Percentiles rank a stretch among this genome's conserved stretches.
phyloP scores from a whole-genome alignment of 1,140 invertebrate species.

The Cyclina sinensis region DNA sequence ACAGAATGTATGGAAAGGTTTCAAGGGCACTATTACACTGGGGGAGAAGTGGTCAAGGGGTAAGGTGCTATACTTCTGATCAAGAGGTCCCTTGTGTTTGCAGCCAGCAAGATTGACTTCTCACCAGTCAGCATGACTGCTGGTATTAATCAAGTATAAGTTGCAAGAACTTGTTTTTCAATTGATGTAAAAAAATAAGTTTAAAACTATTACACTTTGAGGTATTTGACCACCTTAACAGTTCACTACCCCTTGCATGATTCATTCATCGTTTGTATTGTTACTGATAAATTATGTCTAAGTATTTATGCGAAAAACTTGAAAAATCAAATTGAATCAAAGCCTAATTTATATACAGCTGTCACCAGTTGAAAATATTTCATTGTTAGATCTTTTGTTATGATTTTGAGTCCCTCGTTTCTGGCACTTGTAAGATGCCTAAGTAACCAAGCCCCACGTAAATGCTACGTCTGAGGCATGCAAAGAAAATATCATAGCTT shows the following conservation, averaged over 20 bases:
- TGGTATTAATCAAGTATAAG: no score
- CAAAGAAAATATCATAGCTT: slow-evolving; percentile 61
- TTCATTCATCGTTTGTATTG: slow-evolving; percentile 1
- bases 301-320: slow-evolving; percentile 60
- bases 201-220: no score
- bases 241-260: not conserved
- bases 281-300: slow-evolving; percentile 44
- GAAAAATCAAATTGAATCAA: slow-evolving; percentile 60
- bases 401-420: not conserved
- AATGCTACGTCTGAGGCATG: slow-evolving; percentile 48
- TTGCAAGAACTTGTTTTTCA: no score
- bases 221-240: no score
- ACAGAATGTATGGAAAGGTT: no score
- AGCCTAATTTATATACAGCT: slow-evolving; percentile 53
- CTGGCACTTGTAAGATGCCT: slow-evolving; percentile 55
- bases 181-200: no score
- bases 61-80: no score
- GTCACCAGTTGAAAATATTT: slow-evolving; percentile 58
- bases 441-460: slow-evolving; percentile 53
- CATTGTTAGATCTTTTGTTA: slow-evolving; percentile 54
- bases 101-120: no score
- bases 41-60: no score
- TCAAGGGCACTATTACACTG: no score
- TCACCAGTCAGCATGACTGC: no score
- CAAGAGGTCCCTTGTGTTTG: no score